Percentiles rank a stretch among this genome's conserved stretches.
Evolutionary conservation across 2,888 invertebrate species (phyloP).

Genomic region (Ceramica pisi): DNA sequence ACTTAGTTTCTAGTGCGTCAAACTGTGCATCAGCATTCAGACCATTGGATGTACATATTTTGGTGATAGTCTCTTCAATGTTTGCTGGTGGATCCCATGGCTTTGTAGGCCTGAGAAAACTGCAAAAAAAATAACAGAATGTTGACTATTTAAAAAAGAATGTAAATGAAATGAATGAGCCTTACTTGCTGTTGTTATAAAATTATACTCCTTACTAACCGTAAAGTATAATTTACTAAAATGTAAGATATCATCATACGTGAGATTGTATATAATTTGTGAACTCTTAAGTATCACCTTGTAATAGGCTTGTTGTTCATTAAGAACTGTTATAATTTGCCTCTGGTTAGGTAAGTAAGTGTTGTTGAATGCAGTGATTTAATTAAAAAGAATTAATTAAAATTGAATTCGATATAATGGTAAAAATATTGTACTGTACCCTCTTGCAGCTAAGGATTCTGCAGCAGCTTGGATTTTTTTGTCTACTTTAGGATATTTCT

Average conservation of each 20-base stretch:
- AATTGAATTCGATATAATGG: neutral
- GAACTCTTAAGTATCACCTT: too few relatives aligned
- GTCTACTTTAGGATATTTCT: conserved; percentile 83
- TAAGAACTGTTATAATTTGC: neutral
- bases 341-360: neutral
- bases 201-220: neutral
- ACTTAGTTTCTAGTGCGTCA: conserved; percentile 91
- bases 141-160: neutral
- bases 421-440: conserved; percentile 86
- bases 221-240: neutral
- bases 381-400: neutral
- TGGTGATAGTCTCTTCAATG: conserved; percentile 91
- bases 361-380: neutral
- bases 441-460: conserved; percentile 93
- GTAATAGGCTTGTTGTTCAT: neutral
- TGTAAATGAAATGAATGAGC: neutral
- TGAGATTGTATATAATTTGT: neutral
- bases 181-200: neutral
- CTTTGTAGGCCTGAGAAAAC: conserved; percentile 94
- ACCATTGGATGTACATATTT: conserved; percentile 91
- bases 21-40: conserved; percentile 84
- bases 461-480: conserved; percentile 89
- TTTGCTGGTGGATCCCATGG: conserved; percentile 94
- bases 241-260: neutral
- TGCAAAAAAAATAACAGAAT: conserved; percentile 74